These are phyloP conservation scores for Muntiacus muntjak DNA, from an alignment of 2,113 vertebrate species.

Conservation along the genomic window DNA sequence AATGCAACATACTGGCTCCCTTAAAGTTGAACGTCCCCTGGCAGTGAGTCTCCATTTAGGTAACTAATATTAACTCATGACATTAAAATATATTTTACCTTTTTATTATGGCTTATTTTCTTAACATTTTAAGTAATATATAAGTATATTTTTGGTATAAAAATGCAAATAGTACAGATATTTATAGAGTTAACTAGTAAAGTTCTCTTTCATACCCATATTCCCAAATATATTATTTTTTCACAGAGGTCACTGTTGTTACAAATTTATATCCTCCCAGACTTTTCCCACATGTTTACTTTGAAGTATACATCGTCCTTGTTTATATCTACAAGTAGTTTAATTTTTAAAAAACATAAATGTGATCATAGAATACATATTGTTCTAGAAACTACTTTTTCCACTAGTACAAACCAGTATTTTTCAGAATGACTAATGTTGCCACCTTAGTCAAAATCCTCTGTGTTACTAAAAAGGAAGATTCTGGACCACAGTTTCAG, in stretches of 20 bases:
- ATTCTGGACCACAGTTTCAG: background rate
- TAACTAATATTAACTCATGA: background rate
- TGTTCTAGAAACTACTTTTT: conserved; percentile 8
- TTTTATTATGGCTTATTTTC: background rate
- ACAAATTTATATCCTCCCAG: background rate
- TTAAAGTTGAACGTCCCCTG: too few species aligned
- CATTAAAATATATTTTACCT: background rate
- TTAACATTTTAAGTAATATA: background rate
- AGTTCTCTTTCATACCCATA: background rate
- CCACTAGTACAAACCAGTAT: background rate
- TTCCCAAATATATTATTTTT: background rate
- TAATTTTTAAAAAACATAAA: background rate
- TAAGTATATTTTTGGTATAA: background rate
- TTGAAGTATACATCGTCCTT: background rate
- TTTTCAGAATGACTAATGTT: background rate
- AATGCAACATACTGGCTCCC: too few species aligned
- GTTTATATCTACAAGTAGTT: background rate
- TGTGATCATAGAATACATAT: background rate
- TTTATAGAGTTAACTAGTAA: background rate
- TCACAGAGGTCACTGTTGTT: background rate
- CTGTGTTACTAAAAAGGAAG: background rate
- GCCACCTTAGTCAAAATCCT: background rate
- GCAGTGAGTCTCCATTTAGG: background rate
- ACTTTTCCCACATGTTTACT: background rate
- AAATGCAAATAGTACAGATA: background rate